Percentiles rank a stretch among this genome's conserved stretches.
Evolutionary conservation across 2,888 invertebrate species (phyloP).

Genomic region (Tinea trinotella): DNA sequence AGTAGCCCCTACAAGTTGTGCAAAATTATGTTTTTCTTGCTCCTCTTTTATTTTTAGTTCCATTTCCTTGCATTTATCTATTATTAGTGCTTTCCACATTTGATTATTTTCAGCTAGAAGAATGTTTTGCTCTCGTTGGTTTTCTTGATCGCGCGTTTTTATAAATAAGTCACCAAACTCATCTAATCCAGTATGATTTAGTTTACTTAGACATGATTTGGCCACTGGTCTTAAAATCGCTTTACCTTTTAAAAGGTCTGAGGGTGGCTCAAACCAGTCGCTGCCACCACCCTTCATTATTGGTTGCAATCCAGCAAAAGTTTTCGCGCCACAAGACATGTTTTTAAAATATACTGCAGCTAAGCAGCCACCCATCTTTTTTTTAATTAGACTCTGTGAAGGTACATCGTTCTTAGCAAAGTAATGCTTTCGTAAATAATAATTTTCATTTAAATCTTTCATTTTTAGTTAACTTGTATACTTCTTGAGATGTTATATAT

Average conservation of each 20-base stretch:
- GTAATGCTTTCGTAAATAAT: constrained; percentile 47
- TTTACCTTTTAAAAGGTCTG: constrained; percentile 41
- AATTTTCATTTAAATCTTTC: constrained; percentile 42
- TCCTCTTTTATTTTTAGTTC: constrained; percentile 26
- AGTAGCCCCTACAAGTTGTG: constrained; percentile 37
- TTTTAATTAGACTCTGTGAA: constrained; percentile 46
- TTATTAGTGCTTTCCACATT: constrained; percentile 40
- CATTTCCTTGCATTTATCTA: constrained; percentile 27
- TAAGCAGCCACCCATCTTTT: constrained; percentile 44
- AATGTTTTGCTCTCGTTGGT: constrained; percentile 35
- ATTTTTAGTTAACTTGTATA: no score
- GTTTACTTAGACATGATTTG: constrained; percentile 36
- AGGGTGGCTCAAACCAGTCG: constrained; percentile 52
- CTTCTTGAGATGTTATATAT: no score
- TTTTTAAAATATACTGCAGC: constrained; percentile 55
- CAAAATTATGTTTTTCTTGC: constrained; percentile 36
- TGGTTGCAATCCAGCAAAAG: constrained; percentile 53
- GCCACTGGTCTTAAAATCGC: constrained; percentile 44
- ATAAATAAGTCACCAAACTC: constrained; percentile 36
- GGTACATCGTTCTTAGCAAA: constrained; percentile 49
- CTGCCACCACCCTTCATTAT: constrained; percentile 49
- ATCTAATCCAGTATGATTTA: constrained; percentile 42
- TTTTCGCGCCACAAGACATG: constrained; percentile 45
- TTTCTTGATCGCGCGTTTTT: constrained; percentile 28
- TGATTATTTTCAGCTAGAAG: constrained; percentile 36